Base-by-base conservation (phyloP, 2,888 invertebrate species). In the Hipparchia semele region DNA sequence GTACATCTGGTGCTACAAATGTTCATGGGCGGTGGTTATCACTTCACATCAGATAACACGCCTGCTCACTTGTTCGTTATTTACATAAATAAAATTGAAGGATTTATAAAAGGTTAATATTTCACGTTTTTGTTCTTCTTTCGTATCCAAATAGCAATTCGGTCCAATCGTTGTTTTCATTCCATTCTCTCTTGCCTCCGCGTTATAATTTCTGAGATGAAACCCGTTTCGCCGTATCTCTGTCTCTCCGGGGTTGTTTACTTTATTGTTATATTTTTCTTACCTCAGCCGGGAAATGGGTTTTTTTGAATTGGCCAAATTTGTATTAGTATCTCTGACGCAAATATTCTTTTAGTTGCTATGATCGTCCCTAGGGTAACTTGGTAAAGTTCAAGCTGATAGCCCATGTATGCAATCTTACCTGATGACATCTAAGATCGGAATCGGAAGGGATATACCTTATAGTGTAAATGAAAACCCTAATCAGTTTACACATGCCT, bases 121-220 rank as follows among this genome's bases (percentile, higher is more conserved):
- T 81, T 79, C 77, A 79, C 80, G 82, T 84, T 86, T 83, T 86
- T 85, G 81, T 85, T 86, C 81, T 84, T 83, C 76, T 74, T 74
- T 79, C 80, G 79, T 82, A 81, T 78, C 80, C 81, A 82, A 87
- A 86, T 86, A 85, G 82, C 83, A 85, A 86, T 87, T 84, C 79
- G 77, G 80, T 79, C 78, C 79, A 78, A 80, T 83, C 81, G 80
- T 82, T 83, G 80, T 85, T 85, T 84, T 84, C 82, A 78, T 83
- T 86, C 82, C 83, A 84, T 84, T 80, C 75, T 74, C 74, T 75
- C 72, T 73, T 68, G 70, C 70, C 70, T 68, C 68, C 75, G 73
- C 73, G 71, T 76, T 78, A 78, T 79, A 80, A 79, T 80, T 79
- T 76, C 75, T 75, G 73, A 75, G 74, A 80, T 76, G 79, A 77